phyloP scores from a whole-genome alignment of 2,888 invertebrate species.

The Eupithecia subumbrata region DNA sequence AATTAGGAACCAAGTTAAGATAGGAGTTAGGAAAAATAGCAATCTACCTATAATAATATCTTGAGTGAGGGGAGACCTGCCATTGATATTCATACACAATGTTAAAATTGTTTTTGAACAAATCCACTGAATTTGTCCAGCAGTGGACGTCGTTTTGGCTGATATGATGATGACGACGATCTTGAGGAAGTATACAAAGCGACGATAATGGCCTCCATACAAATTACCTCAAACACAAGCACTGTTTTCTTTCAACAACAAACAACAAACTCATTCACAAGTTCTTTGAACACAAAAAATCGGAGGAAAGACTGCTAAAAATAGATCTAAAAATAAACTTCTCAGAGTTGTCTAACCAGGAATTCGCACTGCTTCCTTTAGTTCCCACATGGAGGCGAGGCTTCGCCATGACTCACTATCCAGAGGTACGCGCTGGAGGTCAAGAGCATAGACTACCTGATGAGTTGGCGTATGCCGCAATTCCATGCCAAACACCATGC shows the following conservation, averaged over 20 bases:
- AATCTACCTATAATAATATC: neutral
- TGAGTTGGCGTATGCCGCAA: conserved; percentile 71
- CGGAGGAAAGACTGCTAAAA: neutral
- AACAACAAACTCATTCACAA: neutral
- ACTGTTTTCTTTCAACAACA: neutral
- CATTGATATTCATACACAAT: too few relatives aligned
- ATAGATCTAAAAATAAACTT: conserved; percentile 16
- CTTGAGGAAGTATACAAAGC: neutral
- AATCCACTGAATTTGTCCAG: neutral
- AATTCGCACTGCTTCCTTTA: conserved; percentile 50
- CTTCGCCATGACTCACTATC: conserved; percentile 64
- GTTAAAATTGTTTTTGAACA: too few relatives aligned
- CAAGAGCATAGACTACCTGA: conserved; percentile 79
- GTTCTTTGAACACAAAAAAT: neutral
- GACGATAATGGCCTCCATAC: neutral
- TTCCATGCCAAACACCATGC: conserved; percentile 39
- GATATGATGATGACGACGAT: neutral
- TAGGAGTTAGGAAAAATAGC: neutral
- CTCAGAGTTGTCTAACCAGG: conserved; percentile 31
- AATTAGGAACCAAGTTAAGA: neutral
- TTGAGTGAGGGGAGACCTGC: neutral
- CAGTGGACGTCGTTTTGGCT: neutral
- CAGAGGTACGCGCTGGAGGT: conserved; percentile 59
- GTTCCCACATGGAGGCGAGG: conserved; percentile 45
- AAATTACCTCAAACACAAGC: neutral